Conservation (phyloP, 2,797 vertebrate genomes). For the Pseudochirops corinnae region DNA sequence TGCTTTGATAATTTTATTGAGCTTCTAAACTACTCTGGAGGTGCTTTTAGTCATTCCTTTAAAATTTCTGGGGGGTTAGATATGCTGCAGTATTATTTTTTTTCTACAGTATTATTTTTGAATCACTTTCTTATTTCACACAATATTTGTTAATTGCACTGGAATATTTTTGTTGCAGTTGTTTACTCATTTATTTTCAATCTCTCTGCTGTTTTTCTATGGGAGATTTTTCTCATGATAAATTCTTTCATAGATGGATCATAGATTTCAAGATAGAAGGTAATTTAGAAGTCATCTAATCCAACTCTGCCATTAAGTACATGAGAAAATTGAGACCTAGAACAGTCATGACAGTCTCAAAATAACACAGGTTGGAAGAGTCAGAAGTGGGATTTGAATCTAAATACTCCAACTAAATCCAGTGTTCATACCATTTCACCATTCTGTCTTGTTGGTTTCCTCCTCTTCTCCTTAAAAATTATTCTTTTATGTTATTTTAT, state of each 20-base stretch:
- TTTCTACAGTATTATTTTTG: not conserved
- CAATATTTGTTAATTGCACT: not conserved
- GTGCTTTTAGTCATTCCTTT: not conserved
- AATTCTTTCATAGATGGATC: not conserved
- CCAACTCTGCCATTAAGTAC: not conserved
- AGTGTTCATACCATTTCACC: not conserved
- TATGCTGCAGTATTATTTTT: not conserved
- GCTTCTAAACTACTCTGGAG: not conserved
- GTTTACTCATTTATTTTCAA: not conserved
- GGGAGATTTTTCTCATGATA: not conserved
- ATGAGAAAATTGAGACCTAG: not conserved
- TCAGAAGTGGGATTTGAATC: not conserved
- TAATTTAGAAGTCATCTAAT: not conserved
- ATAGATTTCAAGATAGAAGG: not conserved
- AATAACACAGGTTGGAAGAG: not conserved
- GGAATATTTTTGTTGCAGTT: not conserved
- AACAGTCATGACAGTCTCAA: not conserved
- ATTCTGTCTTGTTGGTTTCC: not conserved
- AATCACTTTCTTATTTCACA: not conserved
- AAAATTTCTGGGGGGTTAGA: not conserved
- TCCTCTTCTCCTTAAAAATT: not conserved
- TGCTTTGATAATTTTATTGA: not conserved
- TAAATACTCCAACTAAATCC: not conserved
- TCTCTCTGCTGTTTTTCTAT: not conserved
- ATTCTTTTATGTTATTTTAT: not conserved